These are phyloP conservation scores for Apogon talboti DNA, from an alignment of 2,797 vertebrate genomes.

Conservation along the genomic window DNA sequence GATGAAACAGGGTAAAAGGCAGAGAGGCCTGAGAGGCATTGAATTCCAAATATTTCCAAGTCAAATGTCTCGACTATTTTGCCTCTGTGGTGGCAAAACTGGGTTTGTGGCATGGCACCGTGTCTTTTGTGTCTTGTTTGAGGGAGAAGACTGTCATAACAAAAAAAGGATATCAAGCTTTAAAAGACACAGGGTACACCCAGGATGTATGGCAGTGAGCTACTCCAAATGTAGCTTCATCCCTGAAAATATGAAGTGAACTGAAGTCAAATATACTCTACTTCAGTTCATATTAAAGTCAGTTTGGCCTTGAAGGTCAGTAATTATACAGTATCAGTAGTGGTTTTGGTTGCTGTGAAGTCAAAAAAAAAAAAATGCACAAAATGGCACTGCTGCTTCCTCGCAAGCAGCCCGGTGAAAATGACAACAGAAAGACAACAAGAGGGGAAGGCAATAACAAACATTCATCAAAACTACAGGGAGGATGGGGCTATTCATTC, in stretches of 20 bases:
- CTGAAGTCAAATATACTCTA: conserved; percentile 10
- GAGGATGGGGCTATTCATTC: conserved; percentile 85
- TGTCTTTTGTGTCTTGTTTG: conserved; percentile 51
- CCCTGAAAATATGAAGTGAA: conserved; percentile 6
- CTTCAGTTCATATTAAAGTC: conserved; percentile 4
- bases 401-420: conserved; percentile 43
- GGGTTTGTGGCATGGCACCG: conserved; percentile 43
- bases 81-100: conserved; percentile 38
- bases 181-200: conserved; percentile 27
- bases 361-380: conserved; percentile 26
- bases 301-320: conserved; percentile 5
- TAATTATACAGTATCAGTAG: conserved; percentile 11
- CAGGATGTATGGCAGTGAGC: conserved; percentile 19
- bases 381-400: conserved; percentile 33
- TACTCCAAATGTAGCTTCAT: conserved; percentile 22
- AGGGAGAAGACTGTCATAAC: conserved; percentile 44
- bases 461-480: conserved; percentile 84
- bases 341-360: conserved; percentile 30
- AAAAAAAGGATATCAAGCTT: conserved; percentile 36
- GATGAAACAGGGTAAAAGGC: conserved; percentile 61
- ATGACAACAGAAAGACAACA: conserved; percentile 78
- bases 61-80: conserved; percentile 57
- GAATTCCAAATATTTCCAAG: conserved; percentile 73
- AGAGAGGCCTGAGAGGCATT: conserved; percentile 55
- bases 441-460: conserved; percentile 81